Conservation (phyloP, 2,113 vertebrate genomes). For the Triplophysa dalaica region DNA sequence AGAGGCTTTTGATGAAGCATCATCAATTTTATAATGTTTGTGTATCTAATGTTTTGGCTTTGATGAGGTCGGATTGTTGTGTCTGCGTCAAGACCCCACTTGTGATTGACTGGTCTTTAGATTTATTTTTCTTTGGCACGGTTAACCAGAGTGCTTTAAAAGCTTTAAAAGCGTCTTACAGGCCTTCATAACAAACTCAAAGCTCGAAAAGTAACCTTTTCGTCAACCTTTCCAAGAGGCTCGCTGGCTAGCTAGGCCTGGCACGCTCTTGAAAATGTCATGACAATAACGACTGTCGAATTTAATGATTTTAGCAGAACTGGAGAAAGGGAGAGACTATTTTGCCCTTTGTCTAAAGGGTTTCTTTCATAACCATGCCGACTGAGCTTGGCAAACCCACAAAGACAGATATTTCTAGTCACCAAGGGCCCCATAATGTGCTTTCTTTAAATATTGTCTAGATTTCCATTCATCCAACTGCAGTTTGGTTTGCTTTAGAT, state of each 20-base stretch:
- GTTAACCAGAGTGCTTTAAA: conserved; percentile 40
- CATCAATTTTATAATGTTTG: conserved; percentile 27
- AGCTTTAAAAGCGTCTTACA: conserved; percentile 36
- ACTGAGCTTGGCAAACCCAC: conserved; percentile 55
- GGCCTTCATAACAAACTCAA: conserved; percentile 50
- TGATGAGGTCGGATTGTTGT: conserved; percentile 37
- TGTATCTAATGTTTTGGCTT: conserved; percentile 7
- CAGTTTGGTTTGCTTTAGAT: not conserved
- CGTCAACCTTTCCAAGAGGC: conserved; percentile 56
- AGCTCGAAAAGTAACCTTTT: conserved; percentile 52
- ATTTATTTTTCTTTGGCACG: conserved; percentile 16
- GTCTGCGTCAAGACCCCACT: conserved; percentile 24
- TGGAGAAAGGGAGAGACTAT: conserved; percentile 56
- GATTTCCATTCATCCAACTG: conserved; percentile 50
- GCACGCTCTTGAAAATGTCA: conserved; percentile 63
- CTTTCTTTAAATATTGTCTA: conserved; percentile 29
- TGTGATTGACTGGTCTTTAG: conserved; percentile 15
- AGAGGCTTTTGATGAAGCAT: conserved; percentile 14
- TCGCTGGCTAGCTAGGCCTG: conserved; percentile 50
- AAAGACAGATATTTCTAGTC: conserved; percentile 52
- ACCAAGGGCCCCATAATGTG: conserved; percentile 45
- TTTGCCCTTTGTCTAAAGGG: conserved; percentile 64
- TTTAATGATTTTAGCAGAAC: conserved; percentile 72
- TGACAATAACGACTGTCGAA: conserved; percentile 66
- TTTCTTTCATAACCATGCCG: conserved; percentile 60